Percentiles rank a stretch among this genome's conserved stretches.
phyloP scores from a whole-genome alignment of 2,888 invertebrate genomes.

The Drosophila setosimentum region DNA sequence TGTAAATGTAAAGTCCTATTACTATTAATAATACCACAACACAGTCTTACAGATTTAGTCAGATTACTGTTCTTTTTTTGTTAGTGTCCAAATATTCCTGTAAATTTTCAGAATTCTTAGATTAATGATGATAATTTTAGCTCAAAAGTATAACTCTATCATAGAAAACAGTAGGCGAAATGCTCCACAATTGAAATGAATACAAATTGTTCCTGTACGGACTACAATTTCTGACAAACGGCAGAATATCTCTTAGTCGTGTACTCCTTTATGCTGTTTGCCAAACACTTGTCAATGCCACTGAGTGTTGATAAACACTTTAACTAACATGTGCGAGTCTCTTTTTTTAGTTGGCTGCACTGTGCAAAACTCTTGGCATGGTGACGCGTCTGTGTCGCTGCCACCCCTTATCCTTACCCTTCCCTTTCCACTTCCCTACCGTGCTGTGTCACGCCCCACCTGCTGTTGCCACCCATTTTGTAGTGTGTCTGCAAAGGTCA shows the following conservation, averaged over 20 bases:
- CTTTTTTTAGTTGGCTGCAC: conserved; percentile 40
- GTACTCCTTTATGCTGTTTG: conserved; percentile 7
- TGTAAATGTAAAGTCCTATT: not conserved
- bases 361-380: conserved; percentile 43
- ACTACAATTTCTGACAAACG: not conserved
- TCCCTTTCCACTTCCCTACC: not conserved
- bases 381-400: conserved; percentile 39
- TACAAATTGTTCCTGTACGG: not conserved
- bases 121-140: not conserved
- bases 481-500: conserved; percentile 50
- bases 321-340: conserved; percentile 20
- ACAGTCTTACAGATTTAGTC: not conserved
- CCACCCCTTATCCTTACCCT: not conserved
- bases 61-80: not conserved
- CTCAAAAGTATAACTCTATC: not conserved
- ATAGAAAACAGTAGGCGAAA: not conserved
- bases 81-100: not conserved
- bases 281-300: conserved; percentile 34
- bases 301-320: conserved; percentile 49
- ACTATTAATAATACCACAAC: not conserved
- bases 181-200: not conserved
- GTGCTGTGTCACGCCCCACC: not conserved
- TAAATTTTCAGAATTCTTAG: not conserved
- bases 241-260: not conserved
- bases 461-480: conserved; percentile 9